These are phyloP conservation scores for Pseudomyrmex pallidus DNA, from an alignment of 1,140 invertebrate genomes.

Conservation along the genomic window DNA sequence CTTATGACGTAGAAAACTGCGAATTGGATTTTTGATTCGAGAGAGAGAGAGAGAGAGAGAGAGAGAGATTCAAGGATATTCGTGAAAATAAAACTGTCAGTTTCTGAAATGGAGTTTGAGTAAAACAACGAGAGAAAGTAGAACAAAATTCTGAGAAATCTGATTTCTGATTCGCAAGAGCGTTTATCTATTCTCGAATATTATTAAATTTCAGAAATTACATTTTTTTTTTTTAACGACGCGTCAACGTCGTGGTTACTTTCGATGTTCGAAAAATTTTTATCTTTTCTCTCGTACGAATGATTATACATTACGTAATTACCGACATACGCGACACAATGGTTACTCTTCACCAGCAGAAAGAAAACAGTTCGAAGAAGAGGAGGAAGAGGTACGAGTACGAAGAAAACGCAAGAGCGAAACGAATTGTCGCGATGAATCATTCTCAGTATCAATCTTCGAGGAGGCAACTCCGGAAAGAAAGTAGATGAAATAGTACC, in stretches of 20 bases:
- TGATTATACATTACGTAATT: neutral
- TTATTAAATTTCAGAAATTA: neutral
- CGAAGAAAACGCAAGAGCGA: slow-evolving; percentile 20
- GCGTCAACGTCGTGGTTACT: too few species aligned
- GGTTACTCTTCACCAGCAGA: neutral
- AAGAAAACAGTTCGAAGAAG: slow-evolving; percentile 4
- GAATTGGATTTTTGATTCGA: slow-evolving; percentile 3
- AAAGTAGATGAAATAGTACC: slow-evolving; percentile 58
- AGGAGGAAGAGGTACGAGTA: slow-evolving; percentile 27
- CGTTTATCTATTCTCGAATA: neutral
- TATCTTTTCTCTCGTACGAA: neutral
- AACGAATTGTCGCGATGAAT: slow-evolving; percentile 63
- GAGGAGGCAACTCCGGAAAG: slow-evolving; percentile 28
- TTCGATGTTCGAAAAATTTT: too few species aligned
- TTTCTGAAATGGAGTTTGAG: slow-evolving; percentile 4
- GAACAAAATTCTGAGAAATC: slow-evolving; percentile 25
- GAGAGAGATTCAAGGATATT: neutral
- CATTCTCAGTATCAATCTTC: slow-evolving; percentile 64
- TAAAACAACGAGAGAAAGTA: neutral
- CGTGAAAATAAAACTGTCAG: slow-evolving; percentile 19
- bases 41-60: neutral
- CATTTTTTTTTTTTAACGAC: neutral
- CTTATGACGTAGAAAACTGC: neutral
- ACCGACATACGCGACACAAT: neutral
- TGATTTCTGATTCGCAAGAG: neutral